Percentiles rank a stretch among this genome's conserved stretches.
Conservation (phyloP, 2,797 vertebrate genomes). For the Tamandua tetradactyla region DNA sequence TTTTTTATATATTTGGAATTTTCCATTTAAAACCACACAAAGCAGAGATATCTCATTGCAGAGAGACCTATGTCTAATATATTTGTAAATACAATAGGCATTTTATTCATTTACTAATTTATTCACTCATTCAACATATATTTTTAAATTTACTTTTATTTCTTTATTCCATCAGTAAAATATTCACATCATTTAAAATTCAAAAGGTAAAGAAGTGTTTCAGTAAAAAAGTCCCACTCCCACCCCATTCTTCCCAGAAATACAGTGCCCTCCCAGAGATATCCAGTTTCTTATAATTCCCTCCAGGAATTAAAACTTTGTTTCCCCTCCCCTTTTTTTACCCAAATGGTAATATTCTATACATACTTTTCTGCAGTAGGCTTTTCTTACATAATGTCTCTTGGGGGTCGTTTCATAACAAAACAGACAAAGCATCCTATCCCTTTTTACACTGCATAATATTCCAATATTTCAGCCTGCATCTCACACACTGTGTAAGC, state of each 20-base stretch:
- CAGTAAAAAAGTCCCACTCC: neutral
- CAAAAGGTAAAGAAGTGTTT: neutral
- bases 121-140: neutral
- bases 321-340: neutral
- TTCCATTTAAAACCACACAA: neutral
- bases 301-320: neutral
- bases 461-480: neutral
- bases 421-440: neutral
- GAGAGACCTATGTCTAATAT: neutral
- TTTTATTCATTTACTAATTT: neutral
- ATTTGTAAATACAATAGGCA: neutral
- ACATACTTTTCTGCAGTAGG: too few species aligned
- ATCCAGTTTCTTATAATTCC: neutral
- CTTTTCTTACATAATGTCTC: neutral
- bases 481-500: neutral
- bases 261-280: neutral
- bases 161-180: neutral
- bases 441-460: neutral
- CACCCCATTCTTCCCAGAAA: neutral
- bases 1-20: neutral
- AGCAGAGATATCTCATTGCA: neutral
- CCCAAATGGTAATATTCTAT: neutral
- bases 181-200: neutral
- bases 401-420: neutral
- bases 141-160: neutral